Evolutionary conservation across 2,888 invertebrate genomes (phyloP).

Genomic region (Venusia cambrica): DNA sequence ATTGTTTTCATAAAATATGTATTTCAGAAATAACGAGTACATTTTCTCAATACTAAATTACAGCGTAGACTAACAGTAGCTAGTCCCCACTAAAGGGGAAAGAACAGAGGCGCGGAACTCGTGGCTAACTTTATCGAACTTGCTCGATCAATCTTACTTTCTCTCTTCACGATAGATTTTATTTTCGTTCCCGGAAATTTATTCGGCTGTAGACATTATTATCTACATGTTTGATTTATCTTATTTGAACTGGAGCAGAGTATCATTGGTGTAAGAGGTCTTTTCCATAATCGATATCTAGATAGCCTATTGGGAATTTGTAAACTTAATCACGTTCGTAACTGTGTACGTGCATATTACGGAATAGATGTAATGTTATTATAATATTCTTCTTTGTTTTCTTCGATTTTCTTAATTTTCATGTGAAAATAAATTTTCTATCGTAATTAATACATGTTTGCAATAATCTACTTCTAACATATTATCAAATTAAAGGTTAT

Average conservation of each 20-base stretch:
- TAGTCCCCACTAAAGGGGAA: conserved; percentile 20
- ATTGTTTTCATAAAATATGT: no score
- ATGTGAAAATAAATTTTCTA: no score
- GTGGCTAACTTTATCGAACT: conserved; percentile 54
- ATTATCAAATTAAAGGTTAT: no score
- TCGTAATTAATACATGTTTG: no score
- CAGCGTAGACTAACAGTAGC: conserved; percentile 12
- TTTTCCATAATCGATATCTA: conserved; percentile 32
- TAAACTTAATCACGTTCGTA: conserved; percentile 20
- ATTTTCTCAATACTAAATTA: conserved; percentile 5
- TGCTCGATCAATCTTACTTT: conserved; percentile 71
- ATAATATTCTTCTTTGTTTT: no score
- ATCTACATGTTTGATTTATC: conserved; percentile 43
- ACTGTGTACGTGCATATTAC: conserved; percentile 8
- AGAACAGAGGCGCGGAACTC: conserved; percentile 24
- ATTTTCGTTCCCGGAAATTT: conserved; percentile 45
- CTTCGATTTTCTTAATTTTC: no score
- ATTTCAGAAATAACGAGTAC: no score
- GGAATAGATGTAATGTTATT: conserved; percentile 2
- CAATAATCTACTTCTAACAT: no score
- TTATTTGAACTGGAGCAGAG: conserved; percentile 28
- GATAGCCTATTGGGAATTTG: conserved; percentile 21
- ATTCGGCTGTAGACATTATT: conserved; percentile 48
- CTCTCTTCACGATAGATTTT: conserved; percentile 62
- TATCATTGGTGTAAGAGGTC: conserved; percentile 30